Evolutionary conservation across 2,797 vertebrate genomes (phyloP).

Genomic region (Spinus olivaceus): DNA sequence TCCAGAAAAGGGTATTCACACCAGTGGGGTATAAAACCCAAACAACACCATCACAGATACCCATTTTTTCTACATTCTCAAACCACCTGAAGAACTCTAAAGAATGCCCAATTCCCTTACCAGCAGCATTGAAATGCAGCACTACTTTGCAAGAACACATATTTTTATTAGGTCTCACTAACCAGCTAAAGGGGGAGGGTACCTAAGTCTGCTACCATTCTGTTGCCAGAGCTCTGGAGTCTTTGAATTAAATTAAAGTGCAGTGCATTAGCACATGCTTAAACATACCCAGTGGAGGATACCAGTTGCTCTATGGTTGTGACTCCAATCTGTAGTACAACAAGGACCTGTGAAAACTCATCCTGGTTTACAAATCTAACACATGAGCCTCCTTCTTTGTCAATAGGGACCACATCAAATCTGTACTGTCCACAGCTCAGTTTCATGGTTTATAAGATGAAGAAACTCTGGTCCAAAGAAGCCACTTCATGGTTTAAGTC

Average conservation of each 20-base stretch:
- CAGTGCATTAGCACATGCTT: not conserved
- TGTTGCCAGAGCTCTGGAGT: not conserved
- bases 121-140: not conserved
- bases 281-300: not conserved
- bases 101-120: not conserved
- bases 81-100: not conserved
- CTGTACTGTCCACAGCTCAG: not conserved
- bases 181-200: not conserved
- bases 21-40: not conserved
- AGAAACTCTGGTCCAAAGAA: not conserved
- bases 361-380: not conserved
- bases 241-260: not conserved
- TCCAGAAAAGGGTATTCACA: not conserved
- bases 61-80: not conserved
- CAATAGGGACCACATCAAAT: not conserved
- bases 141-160: not conserved
- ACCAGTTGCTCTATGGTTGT: not conserved
- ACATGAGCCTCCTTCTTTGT: not conserved
- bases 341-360: not conserved
- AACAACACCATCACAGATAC: not conserved
- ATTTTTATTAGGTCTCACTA: not conserved
- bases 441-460: not conserved
- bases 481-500: not conserved
- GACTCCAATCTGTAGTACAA: not conserved
- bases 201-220: not conserved